Evolutionary conservation across 92 coral and sea anemone species (phyloP).

Genomic region (Palythoa caribaeorum): DNA sequence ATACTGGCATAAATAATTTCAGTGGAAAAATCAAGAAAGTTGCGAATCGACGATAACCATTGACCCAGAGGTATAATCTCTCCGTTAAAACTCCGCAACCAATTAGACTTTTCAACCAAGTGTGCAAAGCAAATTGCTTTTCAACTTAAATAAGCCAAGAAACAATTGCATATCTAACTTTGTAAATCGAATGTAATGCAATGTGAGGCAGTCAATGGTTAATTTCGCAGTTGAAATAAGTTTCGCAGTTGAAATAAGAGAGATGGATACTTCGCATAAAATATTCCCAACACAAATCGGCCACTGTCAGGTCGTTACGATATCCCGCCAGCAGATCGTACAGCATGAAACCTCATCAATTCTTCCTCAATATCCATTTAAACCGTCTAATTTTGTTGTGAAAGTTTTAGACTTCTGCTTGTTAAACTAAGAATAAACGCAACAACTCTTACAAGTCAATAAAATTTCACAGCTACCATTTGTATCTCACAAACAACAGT

Average conservation of each 20-base stretch:
- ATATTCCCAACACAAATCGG: slow-evolving; percentile 3
- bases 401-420: not conserved
- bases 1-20: not conserved
- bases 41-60: not conserved
- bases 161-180: not conserved
- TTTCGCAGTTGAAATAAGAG: not conserved
- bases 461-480: slow-evolving; percentile 3
- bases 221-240: not conserved
- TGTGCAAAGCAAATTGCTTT: slow-evolving; percentile 1
- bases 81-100: not conserved
- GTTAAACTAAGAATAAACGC: not conserved
- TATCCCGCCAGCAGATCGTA: slow-evolving; percentile 29
- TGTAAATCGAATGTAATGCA: not conserved
- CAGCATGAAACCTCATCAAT: slow-evolving; percentile 41
- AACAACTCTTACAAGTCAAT: not conserved
- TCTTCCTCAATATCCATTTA: not conserved
- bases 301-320: not conserved
- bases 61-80: not conserved
- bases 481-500: slow-evolving; percentile 23
- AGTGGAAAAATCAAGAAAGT: not conserved
- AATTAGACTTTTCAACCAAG: not conserved
- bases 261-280: slow-evolving; percentile 26
- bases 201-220: not conserved
- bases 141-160: slow-evolving; percentile 2
- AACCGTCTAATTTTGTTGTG: not conserved